phyloP scores from a whole-genome alignment of 2,113 vertebrate genomes.

The Prolemur simus region DNA sequence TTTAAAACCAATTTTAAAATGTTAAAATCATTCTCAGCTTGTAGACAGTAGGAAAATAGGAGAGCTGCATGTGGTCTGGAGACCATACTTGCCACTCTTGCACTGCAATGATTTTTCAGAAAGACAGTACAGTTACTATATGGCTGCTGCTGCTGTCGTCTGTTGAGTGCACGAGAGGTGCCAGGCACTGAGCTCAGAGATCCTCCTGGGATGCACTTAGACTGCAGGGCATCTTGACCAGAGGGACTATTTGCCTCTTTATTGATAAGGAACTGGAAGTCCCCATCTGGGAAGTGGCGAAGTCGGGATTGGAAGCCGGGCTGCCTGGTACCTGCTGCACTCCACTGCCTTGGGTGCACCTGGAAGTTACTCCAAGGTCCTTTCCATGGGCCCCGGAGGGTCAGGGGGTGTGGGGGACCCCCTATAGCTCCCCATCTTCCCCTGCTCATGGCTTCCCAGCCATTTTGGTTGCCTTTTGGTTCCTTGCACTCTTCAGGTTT shows the following conservation, averaged over 20 bases:
- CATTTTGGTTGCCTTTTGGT: neutral
- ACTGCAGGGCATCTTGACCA: neutral
- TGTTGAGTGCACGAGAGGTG: neutral
- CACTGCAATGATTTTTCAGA: neutral
- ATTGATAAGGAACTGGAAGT: neutral
- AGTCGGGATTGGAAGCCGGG: neutral
- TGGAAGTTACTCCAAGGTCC: neutral
- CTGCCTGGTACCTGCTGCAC: neutral
- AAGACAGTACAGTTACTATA: neutral
- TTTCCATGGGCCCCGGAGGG: neutral
- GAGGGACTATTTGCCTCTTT: neutral
- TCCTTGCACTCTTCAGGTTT: neutral
- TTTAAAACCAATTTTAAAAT: neutral
- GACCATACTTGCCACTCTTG: neutral
- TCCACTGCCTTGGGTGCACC: too few species aligned
- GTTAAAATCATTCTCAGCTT: neutral
- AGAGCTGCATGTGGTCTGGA: neutral
- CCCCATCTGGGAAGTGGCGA: neutral
- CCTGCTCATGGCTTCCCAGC: neutral
- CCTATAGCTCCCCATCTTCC: neutral
- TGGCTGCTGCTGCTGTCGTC: neutral
- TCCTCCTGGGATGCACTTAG: neutral
- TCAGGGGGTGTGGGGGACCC: too few species aligned
- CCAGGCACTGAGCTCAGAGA: neutral
- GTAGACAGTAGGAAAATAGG: neutral